Percentiles rank a stretch among this genome's conserved stretches.
phyloP scores from a whole-genome alignment of 2,888 invertebrate genomes.

The Perithous albicinctus region DNA sequence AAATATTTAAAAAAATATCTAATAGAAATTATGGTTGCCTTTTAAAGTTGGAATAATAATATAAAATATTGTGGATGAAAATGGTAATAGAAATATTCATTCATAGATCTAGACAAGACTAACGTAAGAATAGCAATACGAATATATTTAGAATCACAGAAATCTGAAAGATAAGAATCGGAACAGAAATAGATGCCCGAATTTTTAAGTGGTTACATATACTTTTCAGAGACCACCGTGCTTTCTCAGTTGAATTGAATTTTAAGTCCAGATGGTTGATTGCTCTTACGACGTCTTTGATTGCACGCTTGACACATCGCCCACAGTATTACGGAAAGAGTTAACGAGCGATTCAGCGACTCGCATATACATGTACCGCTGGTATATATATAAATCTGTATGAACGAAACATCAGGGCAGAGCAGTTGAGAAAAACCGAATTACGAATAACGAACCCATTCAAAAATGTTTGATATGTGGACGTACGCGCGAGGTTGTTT shows the following conservation, averaged over 20 bases:
- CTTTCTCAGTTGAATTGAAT: background rate
- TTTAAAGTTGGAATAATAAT: no score
- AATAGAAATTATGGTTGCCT: no score
- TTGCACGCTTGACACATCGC: constrained; percentile 29
- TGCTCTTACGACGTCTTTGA: constrained; percentile 26
- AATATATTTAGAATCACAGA: constrained; percentile 18
- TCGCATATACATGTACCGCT: background rate
- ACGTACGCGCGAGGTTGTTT: background rate
- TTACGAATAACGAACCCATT: constrained; percentile 43
- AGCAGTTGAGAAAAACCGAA: constrained; percentile 23
- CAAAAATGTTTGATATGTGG: constrained; percentile 26
- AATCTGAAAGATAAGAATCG: background rate
- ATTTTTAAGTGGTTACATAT: background rate
- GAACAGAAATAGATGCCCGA: constrained; percentile 17
- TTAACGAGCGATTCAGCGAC: constrained; percentile 47
- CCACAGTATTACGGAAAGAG: constrained; percentile 21
- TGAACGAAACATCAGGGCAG: background rate
- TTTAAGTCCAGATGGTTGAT: constrained; percentile 30
- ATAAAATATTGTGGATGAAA: no score
- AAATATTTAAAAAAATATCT: no score
- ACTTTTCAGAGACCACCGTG: constrained; percentile 4
- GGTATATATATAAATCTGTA: background rate
- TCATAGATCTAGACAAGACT: background rate
- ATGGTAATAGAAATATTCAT: no score
- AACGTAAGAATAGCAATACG: background rate